Conservation (phyloP, 2,113 vertebrate genomes). For the Bettongia penicillata region DNA sequence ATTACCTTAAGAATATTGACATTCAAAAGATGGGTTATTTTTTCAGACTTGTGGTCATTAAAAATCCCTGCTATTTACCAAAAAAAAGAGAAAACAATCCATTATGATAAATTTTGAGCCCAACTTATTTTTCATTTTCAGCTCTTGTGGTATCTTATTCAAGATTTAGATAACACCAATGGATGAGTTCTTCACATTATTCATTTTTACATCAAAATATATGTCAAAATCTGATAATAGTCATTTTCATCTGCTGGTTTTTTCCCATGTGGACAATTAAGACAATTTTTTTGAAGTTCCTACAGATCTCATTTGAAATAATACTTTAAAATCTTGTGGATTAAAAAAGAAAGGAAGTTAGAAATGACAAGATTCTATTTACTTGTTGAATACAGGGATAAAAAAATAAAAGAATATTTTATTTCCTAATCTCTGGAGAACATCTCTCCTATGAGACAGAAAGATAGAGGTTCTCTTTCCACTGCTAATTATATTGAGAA, state of each 20-base stretch:
- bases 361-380: too few species aligned
- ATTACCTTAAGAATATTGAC: background rate
- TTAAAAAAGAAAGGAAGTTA: background rate
- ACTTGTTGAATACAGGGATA: background rate
- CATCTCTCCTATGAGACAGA: background rate
- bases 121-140: background rate
- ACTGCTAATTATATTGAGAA: conserved; percentile 15
- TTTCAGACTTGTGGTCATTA: background rate
- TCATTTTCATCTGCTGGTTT: background rate
- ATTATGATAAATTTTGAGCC: background rate
- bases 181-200: background rate
- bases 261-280: background rate
- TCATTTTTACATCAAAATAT: background rate
- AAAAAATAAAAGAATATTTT: background rate
- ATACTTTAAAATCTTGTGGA: background rate
- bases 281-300: too few species aligned
- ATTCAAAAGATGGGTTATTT: background rate
- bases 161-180: background rate
- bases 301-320: too few species aligned
- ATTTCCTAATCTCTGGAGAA: conserved; percentile 43
- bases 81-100: background rate
- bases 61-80: background rate
- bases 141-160: background rate
- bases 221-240: background rate
- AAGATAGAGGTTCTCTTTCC: background rate